Percentiles rank a stretch among this genome's conserved stretches.
Conservation (phyloP, 2,888 invertebrate species). For the Trichogramma evanescens region DNA sequence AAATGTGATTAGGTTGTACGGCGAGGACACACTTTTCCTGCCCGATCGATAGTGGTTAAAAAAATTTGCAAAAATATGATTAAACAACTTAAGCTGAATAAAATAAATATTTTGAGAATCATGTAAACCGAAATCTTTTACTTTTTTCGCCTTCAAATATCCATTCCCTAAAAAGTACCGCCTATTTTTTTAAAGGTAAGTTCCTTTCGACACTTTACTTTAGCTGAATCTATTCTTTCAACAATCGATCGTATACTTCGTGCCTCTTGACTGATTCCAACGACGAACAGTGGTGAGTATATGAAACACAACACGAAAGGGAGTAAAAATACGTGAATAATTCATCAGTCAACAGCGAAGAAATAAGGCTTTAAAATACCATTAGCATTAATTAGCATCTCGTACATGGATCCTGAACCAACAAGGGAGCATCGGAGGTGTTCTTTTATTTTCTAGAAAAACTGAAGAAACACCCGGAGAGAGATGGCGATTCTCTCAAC, state of each 20-base stretch:
- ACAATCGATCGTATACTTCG: not conserved
- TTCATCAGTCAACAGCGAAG: not conserved
- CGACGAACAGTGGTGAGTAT: too few relatives aligned
- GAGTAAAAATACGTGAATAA: not conserved
- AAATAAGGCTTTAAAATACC: not conserved
- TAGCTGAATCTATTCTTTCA: not conserved
- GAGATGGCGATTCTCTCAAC: too few relatives aligned
- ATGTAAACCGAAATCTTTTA: slow-evolving; percentile 10
- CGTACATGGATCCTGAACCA: too few relatives aligned
- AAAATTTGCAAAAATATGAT: too few relatives aligned
- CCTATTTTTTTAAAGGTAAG: not conserved
- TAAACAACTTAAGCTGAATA: not conserved
- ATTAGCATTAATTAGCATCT: slow-evolving; percentile 6
- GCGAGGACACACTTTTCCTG: too few relatives aligned
- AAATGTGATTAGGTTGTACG: too few relatives aligned
- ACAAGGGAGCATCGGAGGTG: not conserved
- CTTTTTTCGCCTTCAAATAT: too few relatives aligned
- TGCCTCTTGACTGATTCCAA: not conserved
- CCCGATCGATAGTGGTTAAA: too few relatives aligned
- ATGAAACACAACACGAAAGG: too few relatives aligned
- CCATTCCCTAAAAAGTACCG: too few relatives aligned
- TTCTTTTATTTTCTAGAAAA: not conserved
- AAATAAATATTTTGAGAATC: slow-evolving; percentile 22
- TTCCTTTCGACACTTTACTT: not conserved
- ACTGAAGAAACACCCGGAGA: not conserved